Conservation (phyloP, 2,888 invertebrate genomes). For the Dioctria rufipes region DNA sequence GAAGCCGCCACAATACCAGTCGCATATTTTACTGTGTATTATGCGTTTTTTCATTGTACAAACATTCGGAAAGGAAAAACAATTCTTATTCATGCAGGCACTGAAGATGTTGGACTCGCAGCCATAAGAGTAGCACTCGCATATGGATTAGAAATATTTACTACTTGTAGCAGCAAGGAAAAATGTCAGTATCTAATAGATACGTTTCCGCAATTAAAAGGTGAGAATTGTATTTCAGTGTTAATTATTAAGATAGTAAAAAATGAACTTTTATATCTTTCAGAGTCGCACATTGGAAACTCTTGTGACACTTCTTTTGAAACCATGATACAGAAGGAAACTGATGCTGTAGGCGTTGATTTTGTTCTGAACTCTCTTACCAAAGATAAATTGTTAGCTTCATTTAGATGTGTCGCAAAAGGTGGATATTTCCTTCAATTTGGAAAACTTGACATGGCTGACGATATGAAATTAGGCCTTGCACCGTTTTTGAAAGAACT, state of each 20-base stretch:
- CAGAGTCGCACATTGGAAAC: slow-evolving; percentile 82
- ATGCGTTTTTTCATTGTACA: slow-evolving; percentile 70
- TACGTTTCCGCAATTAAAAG: slow-evolving; percentile 73
- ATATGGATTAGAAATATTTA: slow-evolving; percentile 78
- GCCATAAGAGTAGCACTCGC: slow-evolving; percentile 82
- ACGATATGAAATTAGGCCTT: slow-evolving; percentile 78
- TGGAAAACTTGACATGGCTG: slow-evolving; percentile 86
- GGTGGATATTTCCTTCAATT: slow-evolving; percentile 86
- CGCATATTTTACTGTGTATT: slow-evolving; percentile 81
- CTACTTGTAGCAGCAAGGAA: slow-evolving; percentile 79
- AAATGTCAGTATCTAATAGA: slow-evolving; percentile 77
- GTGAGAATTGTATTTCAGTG: slow-evolving; percentile 65
- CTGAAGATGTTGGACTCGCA: slow-evolving; percentile 84
- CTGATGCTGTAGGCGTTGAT: slow-evolving; percentile 91
- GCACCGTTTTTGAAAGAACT: slow-evolving; percentile 80
- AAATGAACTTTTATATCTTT: slow-evolving; percentile 63
- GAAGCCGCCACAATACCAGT: slow-evolving; percentile 86
- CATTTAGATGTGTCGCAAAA: slow-evolving; percentile 75
- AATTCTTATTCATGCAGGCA: slow-evolving; percentile 75
- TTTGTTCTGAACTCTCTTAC: slow-evolving; percentile 92
- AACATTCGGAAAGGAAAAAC: slow-evolving; percentile 69
- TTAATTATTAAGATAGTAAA: too few species aligned
- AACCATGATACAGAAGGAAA: slow-evolving; percentile 83
- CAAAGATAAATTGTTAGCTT: slow-evolving; percentile 89
- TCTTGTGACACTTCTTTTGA: slow-evolving; percentile 92